Base-by-base conservation (phyloP, 2,113 vertebrate species). In the Saccopteryx leptura region DNA sequence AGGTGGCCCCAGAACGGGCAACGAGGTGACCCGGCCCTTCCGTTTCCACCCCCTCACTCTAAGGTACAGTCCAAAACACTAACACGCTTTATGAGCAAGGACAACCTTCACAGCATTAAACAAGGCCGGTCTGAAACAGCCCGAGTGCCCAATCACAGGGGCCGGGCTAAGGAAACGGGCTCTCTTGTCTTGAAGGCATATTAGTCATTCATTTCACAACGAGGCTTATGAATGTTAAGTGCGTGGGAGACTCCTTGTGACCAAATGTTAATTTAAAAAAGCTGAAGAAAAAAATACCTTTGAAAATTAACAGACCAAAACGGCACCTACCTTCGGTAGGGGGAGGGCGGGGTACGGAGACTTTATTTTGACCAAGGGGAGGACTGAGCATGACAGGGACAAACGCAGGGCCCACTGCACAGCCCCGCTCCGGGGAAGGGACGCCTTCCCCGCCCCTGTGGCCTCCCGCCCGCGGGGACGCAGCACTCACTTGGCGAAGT, bases 401-500 rank as follows among this genome's bases (percentile, higher is more conserved):
- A 21, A 65, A 75, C 33, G 56, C 15, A 4, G n/a, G 69, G 48
- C 28, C 75, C 78, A 4, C 15, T 3, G 13, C 1, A 9, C 7
- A 10, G 33, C 54, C 52, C 48, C 14, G 54, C 46, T 33, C n/a
- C 9, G 23, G 54, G 24, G 7, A 71, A 48, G 68, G 7, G 61
- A 61, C 46, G 4, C n/a, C n/a, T 18, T 4, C 33, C 54, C 69
- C 15, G 13, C 5, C 54, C 75, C n/a, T 9, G 39, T 4, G 7
- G 19, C 4, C 54, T 56, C 23, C 58, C 28, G 28, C 12, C 14
- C 0, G 0, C 0, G 0, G 23, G 24, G 3, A 17, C 1, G 0
- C 0, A 1, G n/a, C 69, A 97, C 99, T 98, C 95, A 99, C 99
- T 99, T 99, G 95, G 99, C 99, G 0, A 99, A 99, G 98, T 99